Conservation (phyloP, 2,113 vertebrate genomes). For the Pyrgilauda ruficollis region DNA sequence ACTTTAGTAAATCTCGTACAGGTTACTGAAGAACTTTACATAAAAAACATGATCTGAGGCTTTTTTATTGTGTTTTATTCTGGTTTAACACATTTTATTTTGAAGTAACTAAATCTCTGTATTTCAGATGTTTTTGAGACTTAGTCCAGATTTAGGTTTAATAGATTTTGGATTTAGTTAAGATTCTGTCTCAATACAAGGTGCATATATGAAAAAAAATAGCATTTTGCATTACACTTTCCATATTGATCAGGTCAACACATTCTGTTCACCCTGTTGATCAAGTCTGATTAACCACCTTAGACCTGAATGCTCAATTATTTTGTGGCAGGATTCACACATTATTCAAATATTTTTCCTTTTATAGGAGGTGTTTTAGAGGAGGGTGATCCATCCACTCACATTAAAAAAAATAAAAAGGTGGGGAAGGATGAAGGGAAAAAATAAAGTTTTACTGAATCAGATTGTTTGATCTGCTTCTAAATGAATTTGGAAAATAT, state of each 20-base stretch:
- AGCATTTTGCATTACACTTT: background rate
- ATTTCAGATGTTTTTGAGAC: background rate
- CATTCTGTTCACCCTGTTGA: background rate
- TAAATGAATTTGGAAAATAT: background rate
- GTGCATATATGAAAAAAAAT: background rate
- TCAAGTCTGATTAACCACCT: background rate
- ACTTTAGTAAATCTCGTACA: background rate
- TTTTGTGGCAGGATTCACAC: background rate
- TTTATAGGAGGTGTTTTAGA: background rate
- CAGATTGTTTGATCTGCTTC: background rate
- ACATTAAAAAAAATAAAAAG: no score
- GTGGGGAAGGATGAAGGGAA: accelerated
- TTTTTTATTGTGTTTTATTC: background rate
- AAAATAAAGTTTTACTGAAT: background rate
- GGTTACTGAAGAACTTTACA: background rate
- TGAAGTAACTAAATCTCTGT: background rate
- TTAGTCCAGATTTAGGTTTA: background rate
- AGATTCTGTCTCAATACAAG: background rate
- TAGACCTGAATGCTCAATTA: background rate
- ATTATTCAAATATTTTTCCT: background rate
- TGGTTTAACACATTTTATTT: background rate
- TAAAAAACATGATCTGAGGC: background rate
- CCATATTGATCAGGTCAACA: background rate
- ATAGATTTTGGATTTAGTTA: background rate
- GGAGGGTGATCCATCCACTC: background rate